phyloP scores from a whole-genome alignment of 2,797 vertebrate species.

The Alectoris magna region DNA sequence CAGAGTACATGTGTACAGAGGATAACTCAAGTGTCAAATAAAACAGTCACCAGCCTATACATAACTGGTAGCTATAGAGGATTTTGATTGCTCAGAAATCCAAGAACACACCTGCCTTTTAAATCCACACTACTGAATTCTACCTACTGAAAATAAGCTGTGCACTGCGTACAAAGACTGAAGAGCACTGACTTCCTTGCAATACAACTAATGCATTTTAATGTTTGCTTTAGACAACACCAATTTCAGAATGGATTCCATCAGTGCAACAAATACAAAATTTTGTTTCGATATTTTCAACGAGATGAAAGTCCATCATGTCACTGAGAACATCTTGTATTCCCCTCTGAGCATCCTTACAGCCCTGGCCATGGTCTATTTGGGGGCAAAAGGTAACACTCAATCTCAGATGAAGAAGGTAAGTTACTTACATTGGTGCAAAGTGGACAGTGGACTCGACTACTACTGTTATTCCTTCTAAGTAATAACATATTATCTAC shows the following conservation, averaged over 20 bases:
- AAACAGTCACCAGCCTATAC: not conserved
- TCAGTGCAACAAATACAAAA: slow-evolving; percentile 69
- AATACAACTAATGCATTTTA: not conserved
- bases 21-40: not conserved
- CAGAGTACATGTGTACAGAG: not conserved
- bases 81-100: not conserved
- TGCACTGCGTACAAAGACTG: not conserved
- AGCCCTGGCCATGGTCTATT: slow-evolving; percentile 70
- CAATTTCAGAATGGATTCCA: slow-evolving; percentile 62
- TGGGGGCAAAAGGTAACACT: slow-evolving; percentile 75
- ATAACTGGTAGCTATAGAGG: not conserved
- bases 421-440: not conserved
- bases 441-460: not conserved
- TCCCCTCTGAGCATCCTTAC: slow-evolving; percentile 76
- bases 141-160: not conserved
- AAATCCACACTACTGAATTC: not conserved
- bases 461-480: not conserved
- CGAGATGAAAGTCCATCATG: slow-evolving; percentile 61
- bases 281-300: slow-evolving; percentile 75
- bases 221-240: not conserved
- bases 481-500: not conserved
- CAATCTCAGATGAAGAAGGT: slow-evolving; percentile 76
- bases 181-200: not conserved
- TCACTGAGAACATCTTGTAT: slow-evolving; percentile 66
- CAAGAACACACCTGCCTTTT: not conserved